These are phyloP conservation scores for Cyprinodon brontotheroides DNA, from an alignment of 2,113 vertebrate genomes.

Conservation along the genomic window DNA sequence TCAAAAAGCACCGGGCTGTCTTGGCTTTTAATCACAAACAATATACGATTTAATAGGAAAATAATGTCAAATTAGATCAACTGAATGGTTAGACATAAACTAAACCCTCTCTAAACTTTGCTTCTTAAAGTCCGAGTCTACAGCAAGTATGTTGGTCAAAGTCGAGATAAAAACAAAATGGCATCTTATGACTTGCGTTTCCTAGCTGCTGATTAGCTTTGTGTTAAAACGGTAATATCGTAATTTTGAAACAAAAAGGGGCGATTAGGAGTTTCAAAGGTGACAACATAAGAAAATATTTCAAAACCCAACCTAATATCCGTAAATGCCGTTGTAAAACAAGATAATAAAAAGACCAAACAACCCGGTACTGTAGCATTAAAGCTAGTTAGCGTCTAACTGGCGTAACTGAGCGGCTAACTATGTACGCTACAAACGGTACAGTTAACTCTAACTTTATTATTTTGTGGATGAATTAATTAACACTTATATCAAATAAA, in stretches of 20 bases:
- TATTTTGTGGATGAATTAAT: background rate
- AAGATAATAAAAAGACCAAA: background rate
- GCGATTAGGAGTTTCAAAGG: background rate
- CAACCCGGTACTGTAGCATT: slow-evolving; percentile 12
- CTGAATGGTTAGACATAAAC: background rate
- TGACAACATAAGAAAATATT: background rate
- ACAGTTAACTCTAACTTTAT: slow-evolving; percentile 3
- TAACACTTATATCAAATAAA: background rate
- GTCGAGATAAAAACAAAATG: slow-evolving; percentile 81
- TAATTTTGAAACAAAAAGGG: background rate
- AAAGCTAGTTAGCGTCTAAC: slow-evolving; percentile 36
- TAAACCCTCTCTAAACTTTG: background rate
- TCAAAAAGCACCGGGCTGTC: background rate
- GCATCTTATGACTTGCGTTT: slow-evolving; percentile 66
- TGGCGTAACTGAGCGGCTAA: slow-evolving; percentile 15
- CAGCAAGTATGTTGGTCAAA: slow-evolving; percentile 44
- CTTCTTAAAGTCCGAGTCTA: background rate
- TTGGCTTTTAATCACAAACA: background rate
- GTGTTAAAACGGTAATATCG: background rate
- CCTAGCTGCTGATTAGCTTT: slow-evolving; percentile 28
- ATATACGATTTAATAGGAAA: background rate
- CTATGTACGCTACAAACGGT: background rate
- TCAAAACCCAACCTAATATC: background rate
- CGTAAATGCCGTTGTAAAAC: background rate
- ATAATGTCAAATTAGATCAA: fast-evolving